Conservation (phyloP, 1,140 invertebrate species). For the Leptopilina clavipes region DNA sequence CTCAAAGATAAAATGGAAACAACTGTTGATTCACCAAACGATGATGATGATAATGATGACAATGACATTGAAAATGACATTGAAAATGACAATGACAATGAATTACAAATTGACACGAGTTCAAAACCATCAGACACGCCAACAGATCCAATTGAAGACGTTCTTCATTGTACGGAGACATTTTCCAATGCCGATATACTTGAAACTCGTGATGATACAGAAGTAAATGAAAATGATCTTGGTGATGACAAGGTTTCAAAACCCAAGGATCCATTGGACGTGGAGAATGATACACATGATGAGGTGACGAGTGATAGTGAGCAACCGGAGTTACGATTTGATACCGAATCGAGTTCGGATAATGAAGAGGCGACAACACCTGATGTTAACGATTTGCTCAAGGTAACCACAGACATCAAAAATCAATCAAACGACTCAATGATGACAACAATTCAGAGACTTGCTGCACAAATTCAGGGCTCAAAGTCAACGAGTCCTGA, state of each 20-base stretch:
- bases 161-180: neutral
- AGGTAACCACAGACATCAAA: conserved; percentile 61
- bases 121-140: no score
- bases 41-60: conserved; percentile 6
- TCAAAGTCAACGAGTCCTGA: conserved; percentile 49
- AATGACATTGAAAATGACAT: no score
- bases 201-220: conserved; percentile 20
- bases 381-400: conserved; percentile 67
- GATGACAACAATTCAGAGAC: conserved; percentile 69
- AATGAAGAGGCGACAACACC: conserved; percentile 50
- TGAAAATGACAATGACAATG: no score
- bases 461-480: conserved; percentile 67
- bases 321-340: conserved; percentile 48
- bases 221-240: neutral
- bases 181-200: conserved; percentile 32
- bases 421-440: conserved; percentile 63
- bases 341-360: conserved; percentile 66
- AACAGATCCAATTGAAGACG: neutral
- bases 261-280: conserved; percentile 28
- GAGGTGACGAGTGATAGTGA: conserved; percentile 53
- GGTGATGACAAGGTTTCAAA: conserved; percentile 36
- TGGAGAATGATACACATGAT: conserved; percentile 32
- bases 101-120: no score
- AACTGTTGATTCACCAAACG: conserved; percentile 36
- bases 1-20: conserved; percentile 69